Conservation (phyloP, 2,113 vertebrate genomes). For the Bufo bufo region DNA sequence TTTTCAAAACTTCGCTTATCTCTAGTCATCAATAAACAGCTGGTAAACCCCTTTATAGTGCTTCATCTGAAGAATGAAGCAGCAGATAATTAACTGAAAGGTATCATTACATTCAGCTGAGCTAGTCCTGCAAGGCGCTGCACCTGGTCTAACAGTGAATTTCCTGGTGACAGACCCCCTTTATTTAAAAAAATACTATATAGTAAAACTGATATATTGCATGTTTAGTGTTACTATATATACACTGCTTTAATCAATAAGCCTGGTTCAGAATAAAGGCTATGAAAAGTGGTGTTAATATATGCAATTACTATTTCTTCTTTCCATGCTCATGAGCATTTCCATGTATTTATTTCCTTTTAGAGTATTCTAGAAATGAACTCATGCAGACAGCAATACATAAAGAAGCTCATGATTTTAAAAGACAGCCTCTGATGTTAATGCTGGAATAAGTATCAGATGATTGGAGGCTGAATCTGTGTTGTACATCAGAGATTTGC, state of each 20-base stretch:
- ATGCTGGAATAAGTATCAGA: background rate
- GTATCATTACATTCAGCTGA: too few relatives aligned
- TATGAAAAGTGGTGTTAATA: background rate
- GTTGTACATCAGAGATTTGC: slow-evolving; percentile 6
- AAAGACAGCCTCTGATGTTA: background rate
- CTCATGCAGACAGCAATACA: background rate
- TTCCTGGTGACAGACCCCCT: too few relatives aligned
- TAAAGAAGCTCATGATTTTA: background rate
- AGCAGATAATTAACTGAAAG: too few relatives aligned
- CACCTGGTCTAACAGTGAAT: too few relatives aligned
- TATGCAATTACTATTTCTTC: background rate
- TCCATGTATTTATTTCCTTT: background rate
- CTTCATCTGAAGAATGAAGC: too few relatives aligned
- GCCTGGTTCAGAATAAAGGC: background rate
- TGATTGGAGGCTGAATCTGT: slow-evolving; percentile 3
- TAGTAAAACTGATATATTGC: too few relatives aligned
- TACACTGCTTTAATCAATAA: background rate
- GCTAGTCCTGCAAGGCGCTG: too few relatives aligned
- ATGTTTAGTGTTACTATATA: too few relatives aligned
- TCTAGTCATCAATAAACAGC: too few relatives aligned
- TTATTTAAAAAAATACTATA: too few relatives aligned
- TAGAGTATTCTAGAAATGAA: background rate
- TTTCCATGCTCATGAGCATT: background rate
- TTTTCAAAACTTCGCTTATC: too few relatives aligned
- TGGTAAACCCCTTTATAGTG: too few relatives aligned